A percentile compares a stretch with the other conserved stretches of the same genome.
Conservation (phyloP, 1,140 invertebrate species). For the Portunus trituberculatus region DNA sequence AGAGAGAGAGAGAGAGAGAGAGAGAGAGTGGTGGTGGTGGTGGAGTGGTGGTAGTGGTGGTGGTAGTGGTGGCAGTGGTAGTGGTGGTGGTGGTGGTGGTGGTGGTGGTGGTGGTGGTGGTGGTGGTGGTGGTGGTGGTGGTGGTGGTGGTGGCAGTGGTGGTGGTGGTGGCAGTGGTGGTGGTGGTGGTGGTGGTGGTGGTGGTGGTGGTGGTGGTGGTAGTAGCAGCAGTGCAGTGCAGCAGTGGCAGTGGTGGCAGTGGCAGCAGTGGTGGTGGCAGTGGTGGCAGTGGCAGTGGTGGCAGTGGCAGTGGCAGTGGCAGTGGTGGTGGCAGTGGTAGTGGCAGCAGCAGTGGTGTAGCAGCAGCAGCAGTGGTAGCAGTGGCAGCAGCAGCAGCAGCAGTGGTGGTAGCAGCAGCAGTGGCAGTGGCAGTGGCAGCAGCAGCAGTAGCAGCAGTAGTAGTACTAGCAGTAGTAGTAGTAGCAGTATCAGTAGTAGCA, state of each 20-base stretch:
- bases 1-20: background rate
- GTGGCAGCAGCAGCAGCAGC: background rate
- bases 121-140: slow-evolving; percentile 20
- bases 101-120: slow-evolving; percentile 18
- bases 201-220: background rate
- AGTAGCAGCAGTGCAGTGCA: too few species aligned
- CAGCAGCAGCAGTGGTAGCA: too few species aligned
- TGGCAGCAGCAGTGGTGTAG: too few species aligned
- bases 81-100: slow-evolving; percentile 21
- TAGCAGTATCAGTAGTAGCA: too few species aligned
- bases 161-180: background rate
- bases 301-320: background rate
- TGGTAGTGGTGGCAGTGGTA: slow-evolving; percentile 20
- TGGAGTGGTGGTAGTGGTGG: background rate
- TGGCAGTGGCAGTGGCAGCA: background rate
- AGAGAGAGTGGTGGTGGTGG: background rate
- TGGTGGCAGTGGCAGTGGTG: background rate
- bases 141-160: background rate
- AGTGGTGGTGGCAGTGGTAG: background rate
- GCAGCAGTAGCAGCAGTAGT: background rate
- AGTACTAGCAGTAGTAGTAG: background rate
- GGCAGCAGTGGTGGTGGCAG: background rate
- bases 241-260: background rate
- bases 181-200: background rate
- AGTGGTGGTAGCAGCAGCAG: background rate